Conservation (phyloP, 2,797 vertebrate genomes). For the Gymnoscopelus braueri region DNA sequence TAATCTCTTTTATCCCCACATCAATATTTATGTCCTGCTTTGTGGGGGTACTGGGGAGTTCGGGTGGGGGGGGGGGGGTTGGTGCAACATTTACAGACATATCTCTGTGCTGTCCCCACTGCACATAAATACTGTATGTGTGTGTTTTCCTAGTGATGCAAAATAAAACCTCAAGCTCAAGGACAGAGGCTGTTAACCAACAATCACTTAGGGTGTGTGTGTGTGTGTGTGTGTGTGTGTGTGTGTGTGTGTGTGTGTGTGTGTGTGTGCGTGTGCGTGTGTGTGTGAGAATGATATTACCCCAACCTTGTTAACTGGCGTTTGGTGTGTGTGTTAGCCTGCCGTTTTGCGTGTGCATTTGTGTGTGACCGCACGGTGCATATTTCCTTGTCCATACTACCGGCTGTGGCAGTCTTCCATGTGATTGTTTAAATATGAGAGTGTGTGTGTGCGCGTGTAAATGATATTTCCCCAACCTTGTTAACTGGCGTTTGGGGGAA, state of each 20-base stretch:
- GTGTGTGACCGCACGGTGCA: background rate
- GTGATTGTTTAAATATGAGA: constrained; percentile 26
- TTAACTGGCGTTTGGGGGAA: background rate
- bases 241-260: constrained; percentile 7
- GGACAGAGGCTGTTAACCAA: constrained; percentile 54
- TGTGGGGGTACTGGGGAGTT: constrained; percentile 39
- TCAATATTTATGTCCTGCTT: constrained; percentile 61
- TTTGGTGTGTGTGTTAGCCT: constrained; percentile 11
- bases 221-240: background rate
- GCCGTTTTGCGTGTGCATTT: constrained; percentile 2
- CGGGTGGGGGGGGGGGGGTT: background rate
- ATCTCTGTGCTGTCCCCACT: constrained; percentile 1
- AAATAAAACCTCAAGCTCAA: constrained; percentile 52
- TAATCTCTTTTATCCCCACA: constrained; percentile 55
- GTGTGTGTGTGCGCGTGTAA: background rate
- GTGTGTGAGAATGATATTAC: too few species aligned
- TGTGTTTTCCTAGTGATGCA: constrained; percentile 24
- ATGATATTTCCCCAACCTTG: constrained; percentile 18
- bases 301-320: too few species aligned
- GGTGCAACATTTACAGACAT: constrained; percentile 25
- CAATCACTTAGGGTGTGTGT: constrained; percentile 9
- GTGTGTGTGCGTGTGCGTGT: constrained; percentile 12
- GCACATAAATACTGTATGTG: background rate
- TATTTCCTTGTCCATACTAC: constrained; percentile 7
- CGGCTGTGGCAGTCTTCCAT: background rate